These are phyloP conservation scores for Eudasyphora cyanicolor DNA, from an alignment of 2,888 invertebrate species.

Conservation along the genomic window DNA sequence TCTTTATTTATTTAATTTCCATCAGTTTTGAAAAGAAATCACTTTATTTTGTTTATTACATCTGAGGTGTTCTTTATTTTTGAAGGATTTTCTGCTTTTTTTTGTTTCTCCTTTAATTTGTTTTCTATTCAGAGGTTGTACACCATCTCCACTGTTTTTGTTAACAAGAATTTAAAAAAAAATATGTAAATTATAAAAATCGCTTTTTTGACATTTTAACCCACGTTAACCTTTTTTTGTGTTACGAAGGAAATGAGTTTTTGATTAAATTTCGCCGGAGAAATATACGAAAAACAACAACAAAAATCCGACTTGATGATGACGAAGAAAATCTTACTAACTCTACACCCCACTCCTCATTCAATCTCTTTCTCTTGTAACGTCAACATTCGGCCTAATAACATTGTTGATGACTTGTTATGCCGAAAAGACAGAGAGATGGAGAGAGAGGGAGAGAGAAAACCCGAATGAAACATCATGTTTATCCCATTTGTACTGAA, in stretches of 20 bases:
- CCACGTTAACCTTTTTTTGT: constrained; percentile 51
- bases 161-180: not conserved
- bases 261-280: constrained; percentile 55
- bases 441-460: not conserved
- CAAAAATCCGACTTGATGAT: not conserved
- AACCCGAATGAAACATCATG: not conserved
- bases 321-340: not conserved
- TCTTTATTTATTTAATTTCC: too few species aligned
- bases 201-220: constrained; percentile 24
- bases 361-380: not conserved
- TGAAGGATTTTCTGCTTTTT: too few species aligned
- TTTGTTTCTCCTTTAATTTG: too few species aligned
- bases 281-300: not conserved
- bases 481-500: not conserved
- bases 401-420: not conserved
- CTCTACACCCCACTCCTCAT: not conserved
- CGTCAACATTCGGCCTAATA: not conserved
- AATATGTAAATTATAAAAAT: not conserved
- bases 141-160: too few species aligned
- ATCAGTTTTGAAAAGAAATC: too few species aligned
- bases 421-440: not conserved
- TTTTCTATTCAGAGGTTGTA: too few species aligned
- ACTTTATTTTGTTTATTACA: too few species aligned
- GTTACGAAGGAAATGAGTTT: constrained; percentile 58
- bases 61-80: too few species aligned